Evolutionary conservation across 92 coral and sea anemone species (phyloP).

Genomic region (Isaurus tuberculatus): DNA sequence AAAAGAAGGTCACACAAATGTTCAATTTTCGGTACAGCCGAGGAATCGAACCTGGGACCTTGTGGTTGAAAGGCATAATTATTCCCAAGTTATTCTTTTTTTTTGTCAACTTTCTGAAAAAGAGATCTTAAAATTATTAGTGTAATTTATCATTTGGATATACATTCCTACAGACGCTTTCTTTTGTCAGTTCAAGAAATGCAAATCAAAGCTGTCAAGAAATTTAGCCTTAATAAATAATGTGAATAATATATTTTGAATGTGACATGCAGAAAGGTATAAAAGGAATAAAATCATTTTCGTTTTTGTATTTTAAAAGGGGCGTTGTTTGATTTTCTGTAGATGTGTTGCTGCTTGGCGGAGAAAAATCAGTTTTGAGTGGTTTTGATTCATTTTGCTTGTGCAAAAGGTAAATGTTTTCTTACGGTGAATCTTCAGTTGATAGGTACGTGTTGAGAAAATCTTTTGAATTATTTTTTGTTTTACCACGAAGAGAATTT

Average conservation of each 20-base stretch:
- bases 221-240: background rate
- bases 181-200: background rate
- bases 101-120: slow-evolving; percentile 27
- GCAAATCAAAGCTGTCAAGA: background rate
- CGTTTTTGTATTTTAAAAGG: background rate
- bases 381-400: background rate
- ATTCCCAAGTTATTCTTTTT: slow-evolving; percentile 16
- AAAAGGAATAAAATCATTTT: background rate
- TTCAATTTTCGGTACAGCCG: too few relatives aligned
- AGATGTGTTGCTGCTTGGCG: background rate
- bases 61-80: too few relatives aligned
- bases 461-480: slow-evolving; percentile 16
- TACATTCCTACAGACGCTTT: background rate
- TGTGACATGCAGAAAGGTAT: too few relatives aligned
- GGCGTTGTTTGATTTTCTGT: background rate
- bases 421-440: slow-evolving; percentile 17
- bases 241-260: background rate
- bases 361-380: background rate
- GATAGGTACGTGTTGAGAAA: slow-evolving; percentile 4
- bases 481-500: slow-evolving; percentile 6
- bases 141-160: background rate
- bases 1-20: too few relatives aligned
- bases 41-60: too few relatives aligned
- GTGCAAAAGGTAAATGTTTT: background rate
- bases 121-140: slow-evolving; percentile 15